A percentile compares a stretch with the other conserved stretches of the same genome.
These are phyloP conservation scores for Torymus tubicola DNA, from an alignment of 2,888 invertebrate species.

Conservation along the genomic window DNA sequence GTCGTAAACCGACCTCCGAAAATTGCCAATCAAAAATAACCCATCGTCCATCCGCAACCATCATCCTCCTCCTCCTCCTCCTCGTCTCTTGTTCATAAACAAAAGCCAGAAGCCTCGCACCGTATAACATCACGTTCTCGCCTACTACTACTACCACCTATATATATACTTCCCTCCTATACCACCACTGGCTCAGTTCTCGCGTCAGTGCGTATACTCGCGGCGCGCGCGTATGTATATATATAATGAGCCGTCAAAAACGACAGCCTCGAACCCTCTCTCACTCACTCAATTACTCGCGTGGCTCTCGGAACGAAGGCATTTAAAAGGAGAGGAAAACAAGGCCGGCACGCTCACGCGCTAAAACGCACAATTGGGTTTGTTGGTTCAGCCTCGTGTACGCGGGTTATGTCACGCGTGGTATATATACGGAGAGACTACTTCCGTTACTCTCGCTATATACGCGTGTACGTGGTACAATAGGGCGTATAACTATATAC, in stretches of 20 bases:
- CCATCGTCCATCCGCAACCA: not conserved
- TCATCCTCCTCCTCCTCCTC: not conserved
- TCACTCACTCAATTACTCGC: constrained; percentile 20
- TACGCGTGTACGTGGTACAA: no score
- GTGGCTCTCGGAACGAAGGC: not conserved
- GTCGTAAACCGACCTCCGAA: not conserved
- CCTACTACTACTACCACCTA: not conserved
- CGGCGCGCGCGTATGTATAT: no score
- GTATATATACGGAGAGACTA: constrained; percentile 11
- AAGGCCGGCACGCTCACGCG: not conserved
- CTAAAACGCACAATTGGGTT: constrained; percentile 42
- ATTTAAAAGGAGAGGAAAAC: not conserved
- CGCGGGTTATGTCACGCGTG: constrained; percentile 34
- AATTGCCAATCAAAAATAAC: constrained; percentile 28
- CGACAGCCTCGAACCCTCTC: constrained; percentile 30
- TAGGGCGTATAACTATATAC: no score
- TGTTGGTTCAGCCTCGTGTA: constrained; percentile 43
- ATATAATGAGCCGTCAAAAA: constrained; percentile 52
- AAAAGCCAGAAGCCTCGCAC: constrained; percentile 16
- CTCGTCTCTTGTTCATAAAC: not conserved
- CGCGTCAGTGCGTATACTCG: no score
- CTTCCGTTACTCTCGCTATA: constrained; percentile 19
- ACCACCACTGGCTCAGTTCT: no score
- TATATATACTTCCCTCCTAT: not conserved
- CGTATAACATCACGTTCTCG: not conserved